Percentiles rank a stretch among this genome's conserved stretches.
Conservation (phyloP, 1,140 invertebrate species). For the Drosophila nebulosa region DNA sequence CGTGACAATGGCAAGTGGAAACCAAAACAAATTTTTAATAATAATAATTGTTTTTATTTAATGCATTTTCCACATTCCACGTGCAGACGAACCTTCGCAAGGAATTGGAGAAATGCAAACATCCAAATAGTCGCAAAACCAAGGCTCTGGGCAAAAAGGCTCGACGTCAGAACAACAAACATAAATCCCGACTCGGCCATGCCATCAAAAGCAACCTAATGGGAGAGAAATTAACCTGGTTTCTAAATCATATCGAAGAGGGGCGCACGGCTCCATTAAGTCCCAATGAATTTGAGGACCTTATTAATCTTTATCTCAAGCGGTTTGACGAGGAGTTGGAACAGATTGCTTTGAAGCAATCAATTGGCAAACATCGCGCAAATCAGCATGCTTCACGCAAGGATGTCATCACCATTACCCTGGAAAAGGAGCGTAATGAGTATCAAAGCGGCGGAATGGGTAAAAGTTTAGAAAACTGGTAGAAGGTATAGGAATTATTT, state of each 20-base stretch:
- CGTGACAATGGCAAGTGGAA: neutral
- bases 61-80: neutral
- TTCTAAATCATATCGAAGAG: conserved; percentile 83
- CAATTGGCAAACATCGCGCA: conserved; percentile 85
- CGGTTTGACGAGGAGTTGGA: conserved; percentile 89
- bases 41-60: neutral
- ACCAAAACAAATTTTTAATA: neutral
- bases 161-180: conserved; percentile 84
- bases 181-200: conserved; percentile 84
- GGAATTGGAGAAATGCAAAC: conserved; percentile 85
- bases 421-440: conserved; percentile 86
- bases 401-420: conserved; percentile 87
- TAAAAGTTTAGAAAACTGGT: conserved; percentile 38
- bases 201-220: conserved; percentile 87
- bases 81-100: conserved; percentile 77
- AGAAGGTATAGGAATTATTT: neutral
- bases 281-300: conserved; percentile 83
- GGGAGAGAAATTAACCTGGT: conserved; percentile 89
- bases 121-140: conserved; percentile 90
- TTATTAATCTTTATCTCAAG: conserved; percentile 83
- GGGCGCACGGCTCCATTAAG: conserved; percentile 82
- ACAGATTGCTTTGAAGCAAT: conserved; percentile 88
- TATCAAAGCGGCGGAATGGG: conserved; percentile 88
- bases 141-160: conserved; percentile 86
- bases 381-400: conserved; percentile 88